Conservation (phyloP, 2,797 vertebrate genomes). For the Champsocephalus gunnari region DNA sequence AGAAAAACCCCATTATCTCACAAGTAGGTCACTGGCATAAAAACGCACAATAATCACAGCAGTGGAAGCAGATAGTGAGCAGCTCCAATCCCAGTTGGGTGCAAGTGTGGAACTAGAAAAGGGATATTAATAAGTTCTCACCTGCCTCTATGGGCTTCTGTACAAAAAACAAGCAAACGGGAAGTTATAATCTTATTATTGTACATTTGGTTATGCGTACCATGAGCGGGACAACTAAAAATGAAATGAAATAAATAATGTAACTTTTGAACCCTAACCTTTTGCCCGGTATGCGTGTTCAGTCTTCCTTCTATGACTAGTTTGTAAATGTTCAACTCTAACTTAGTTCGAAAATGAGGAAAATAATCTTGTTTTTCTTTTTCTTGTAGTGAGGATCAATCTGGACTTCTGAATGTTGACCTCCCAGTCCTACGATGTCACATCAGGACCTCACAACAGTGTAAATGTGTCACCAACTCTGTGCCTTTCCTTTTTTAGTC, state of each 20-base stretch:
- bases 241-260: neutral
- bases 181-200: neutral
- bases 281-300: neutral
- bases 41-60: too few relatives aligned
- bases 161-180: neutral
- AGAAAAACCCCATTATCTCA: too few relatives aligned
- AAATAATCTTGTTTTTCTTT: constrained; percentile 6
- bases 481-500: constrained; percentile 5
- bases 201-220: too few relatives aligned
- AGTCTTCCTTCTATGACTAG: neutral
- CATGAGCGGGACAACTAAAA: too few relatives aligned
- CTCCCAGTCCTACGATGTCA: neutral
- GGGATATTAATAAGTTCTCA: too few relatives aligned
- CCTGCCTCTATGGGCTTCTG: neutral
- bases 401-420: constrained; percentile 34
- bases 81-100: too few relatives aligned
- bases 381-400: constrained; percentile 60
- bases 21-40: too few relatives aligned
- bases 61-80: too few relatives aligned
- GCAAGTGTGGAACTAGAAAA: too few relatives aligned
- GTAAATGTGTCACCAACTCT: constrained; percentile 10
- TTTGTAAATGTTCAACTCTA: neutral
- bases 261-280: neutral
- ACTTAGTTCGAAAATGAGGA: neutral
- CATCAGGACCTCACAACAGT: constrained; percentile 14